Evolutionary conservation across 2,797 vertebrate species (phyloP).

Genomic region (Muraenolepis orangiensis): DNA sequence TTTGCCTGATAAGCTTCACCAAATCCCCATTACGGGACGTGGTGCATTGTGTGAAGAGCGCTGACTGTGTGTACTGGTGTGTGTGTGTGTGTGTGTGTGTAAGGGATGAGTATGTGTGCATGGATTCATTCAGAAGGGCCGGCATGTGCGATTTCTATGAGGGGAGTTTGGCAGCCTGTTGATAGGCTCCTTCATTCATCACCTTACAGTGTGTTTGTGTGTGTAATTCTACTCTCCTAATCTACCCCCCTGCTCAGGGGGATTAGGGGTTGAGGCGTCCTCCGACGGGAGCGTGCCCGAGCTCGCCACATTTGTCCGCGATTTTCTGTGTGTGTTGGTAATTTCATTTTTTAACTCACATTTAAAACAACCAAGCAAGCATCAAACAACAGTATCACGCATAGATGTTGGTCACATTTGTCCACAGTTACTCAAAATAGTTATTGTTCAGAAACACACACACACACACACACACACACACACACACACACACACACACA

Average conservation of each 20-base stretch:
- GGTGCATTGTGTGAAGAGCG: conserved; percentile 14
- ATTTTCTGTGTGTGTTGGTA: too few species aligned
- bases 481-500: too few species aligned
- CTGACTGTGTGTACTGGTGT: neutral
- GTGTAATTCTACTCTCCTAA: conserved; percentile 78
- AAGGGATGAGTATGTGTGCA: conserved; percentile 23
- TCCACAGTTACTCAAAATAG: too few species aligned
- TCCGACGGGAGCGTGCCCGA: conserved; percentile 69
- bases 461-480: too few species aligned
- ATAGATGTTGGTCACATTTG: too few species aligned
- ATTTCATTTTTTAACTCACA: too few species aligned
- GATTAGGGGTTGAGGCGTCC: conserved; percentile 73
- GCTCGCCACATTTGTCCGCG: conserved; percentile 57
- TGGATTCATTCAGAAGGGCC: conserved; percentile 59
- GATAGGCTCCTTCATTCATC: conserved; percentile 75
- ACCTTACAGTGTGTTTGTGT: conserved; percentile 62
- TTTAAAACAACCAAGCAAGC: too few species aligned
- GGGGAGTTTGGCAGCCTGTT: conserved; percentile 67
- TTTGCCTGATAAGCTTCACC: conserved; percentile 66
- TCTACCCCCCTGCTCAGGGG: conserved; percentile 72
- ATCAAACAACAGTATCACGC: too few species aligned
- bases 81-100: conserved; percentile 27
- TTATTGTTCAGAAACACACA: too few species aligned
- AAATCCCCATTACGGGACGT: conserved; percentile 66
- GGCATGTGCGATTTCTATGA: conserved; percentile 67